Percentiles rank a stretch among this genome's conserved stretches.
These are phyloP conservation scores for Ciconia maguari DNA, from an alignment of 2,113 vertebrate species.

Conservation along the genomic window DNA sequence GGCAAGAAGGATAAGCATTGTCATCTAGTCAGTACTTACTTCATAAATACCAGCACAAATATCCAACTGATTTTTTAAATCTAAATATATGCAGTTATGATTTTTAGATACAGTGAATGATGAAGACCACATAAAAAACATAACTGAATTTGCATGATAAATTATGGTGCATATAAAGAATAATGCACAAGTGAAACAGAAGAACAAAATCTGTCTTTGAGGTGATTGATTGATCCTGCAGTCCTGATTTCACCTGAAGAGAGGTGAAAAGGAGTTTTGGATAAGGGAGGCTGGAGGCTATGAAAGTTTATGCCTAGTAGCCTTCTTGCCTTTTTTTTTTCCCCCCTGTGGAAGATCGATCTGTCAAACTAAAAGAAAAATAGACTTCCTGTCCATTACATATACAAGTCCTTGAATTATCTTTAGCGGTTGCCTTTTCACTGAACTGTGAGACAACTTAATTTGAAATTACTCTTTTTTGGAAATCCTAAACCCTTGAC, in stretches of 20 bases:
- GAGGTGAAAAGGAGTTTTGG: neutral
- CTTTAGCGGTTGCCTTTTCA: conserved; percentile 48
- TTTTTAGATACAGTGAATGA: neutral
- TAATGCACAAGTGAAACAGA: conserved; percentile 20
- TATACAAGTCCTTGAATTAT: conserved; percentile 60
- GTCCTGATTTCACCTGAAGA: neutral
- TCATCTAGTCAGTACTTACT: neutral
- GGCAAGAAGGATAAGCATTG: neutral
- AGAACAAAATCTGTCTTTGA: conserved; percentile 19
- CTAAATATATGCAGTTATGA: neutral
- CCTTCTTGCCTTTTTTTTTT: neutral
- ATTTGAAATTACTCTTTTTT: conserved; percentile 64
- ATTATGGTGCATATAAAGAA: neutral
- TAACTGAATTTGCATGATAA: neutral
- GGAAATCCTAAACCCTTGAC: conserved; percentile 58
- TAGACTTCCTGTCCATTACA: conserved; percentile 57
- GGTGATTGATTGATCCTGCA: neutral
- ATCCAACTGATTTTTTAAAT: neutral
- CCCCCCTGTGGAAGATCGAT: neutral
- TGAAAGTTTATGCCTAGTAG: conserved; percentile 36
- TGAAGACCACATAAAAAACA: neutral
- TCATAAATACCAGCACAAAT: neutral
- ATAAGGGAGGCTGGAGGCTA: neutral
- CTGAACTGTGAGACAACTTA: conserved; percentile 60
- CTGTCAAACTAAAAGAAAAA: conserved; percentile 67